Base-by-base conservation (phyloP, 64 coral and sea anemone genomes). In the Acropora yongei region DNA sequence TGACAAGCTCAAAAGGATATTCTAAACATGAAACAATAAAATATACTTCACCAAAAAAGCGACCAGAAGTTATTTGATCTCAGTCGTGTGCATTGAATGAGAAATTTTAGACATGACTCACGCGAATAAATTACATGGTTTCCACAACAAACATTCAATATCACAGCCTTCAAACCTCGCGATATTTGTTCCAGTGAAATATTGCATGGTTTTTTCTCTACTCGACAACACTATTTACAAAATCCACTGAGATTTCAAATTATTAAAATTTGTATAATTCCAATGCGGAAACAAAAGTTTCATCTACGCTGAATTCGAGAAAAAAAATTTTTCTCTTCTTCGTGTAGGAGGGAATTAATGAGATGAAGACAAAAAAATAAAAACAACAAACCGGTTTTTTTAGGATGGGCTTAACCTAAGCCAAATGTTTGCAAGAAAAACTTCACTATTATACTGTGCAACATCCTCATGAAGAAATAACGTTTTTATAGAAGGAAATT, bases 241-340 rank as follows among this genome's bases (percentile, higher is more conserved):
- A 48, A 49, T 17, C 45, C 75, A 5, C 16, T 3, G 12, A 47
- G 2, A 43, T 76, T 47, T 45, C 4, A 44, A 9, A 11, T 76
- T 74, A 43, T 41, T 4, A 76, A 8, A 3, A 6, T 8, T 78
- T n/a, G 3, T 18, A 71, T 18, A 18, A 47, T 12, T 71, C 40
- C 44, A 71, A 85, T 10, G 46, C 11, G 16, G 44, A 68, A 82
- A 85, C 69, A 49, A 44, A 48, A 44, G 47, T 78, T 5, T 48
- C 47, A 78, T 78, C 49, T 11, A 85, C 63, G 41, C 49, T 71
- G 48, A 45, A 16, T 55, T 4, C 3, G 3, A 55, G 50, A 71
- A n/a, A 85, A 85, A 71, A 85, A 68, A 72, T 85, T 46, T 68
- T 30, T 66, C 30, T 8, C 46, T 82, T 7, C n/a, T 71, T 5